Percentiles rank a stretch among this genome's conserved stretches.
Evolutionary conservation across 2,888 invertebrate species (phyloP).

Genomic region (Prenolepis imparis): DNA sequence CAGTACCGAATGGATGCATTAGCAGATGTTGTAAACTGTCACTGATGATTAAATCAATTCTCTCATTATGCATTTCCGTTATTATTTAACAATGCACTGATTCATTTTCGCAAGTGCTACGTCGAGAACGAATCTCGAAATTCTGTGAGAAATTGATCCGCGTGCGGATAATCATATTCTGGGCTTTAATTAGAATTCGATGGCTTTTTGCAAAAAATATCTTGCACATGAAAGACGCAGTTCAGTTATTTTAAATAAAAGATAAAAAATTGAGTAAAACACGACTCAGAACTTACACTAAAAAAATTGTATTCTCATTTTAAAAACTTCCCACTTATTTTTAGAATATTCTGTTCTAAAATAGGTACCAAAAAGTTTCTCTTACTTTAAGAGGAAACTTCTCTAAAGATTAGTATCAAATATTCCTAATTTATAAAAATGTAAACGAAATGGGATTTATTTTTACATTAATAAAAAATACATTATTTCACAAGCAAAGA

Average conservation of each 20-base stretch:
- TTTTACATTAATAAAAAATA: too few relatives aligned
- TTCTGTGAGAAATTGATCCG: not conserved
- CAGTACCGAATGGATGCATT: not conserved
- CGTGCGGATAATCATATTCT: not conserved
- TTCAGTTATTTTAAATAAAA: conserved; percentile 31
- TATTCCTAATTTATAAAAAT: too few relatives aligned
- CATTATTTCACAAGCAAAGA: too few relatives aligned
- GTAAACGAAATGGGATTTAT: too few relatives aligned
- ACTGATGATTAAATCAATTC: not conserved
- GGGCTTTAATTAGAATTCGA: not conserved
- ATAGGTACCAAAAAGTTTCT: too few relatives aligned
- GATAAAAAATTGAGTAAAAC: conserved; percentile 21
- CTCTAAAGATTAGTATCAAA: too few relatives aligned
- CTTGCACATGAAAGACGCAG: not conserved
- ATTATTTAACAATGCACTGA: not conserved
- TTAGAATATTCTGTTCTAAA: too few relatives aligned
- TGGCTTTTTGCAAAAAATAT: conserved; percentile 12
- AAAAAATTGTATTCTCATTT: too few relatives aligned
- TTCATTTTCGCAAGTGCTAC: not conserved
- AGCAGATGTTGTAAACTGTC: not conserved
- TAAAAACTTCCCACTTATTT: too few relatives aligned
- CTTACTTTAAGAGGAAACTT: too few relatives aligned
- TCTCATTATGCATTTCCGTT: not conserved
- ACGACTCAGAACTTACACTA: not conserved
- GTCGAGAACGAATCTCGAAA: not conserved